Evolutionary conservation across 2,888 invertebrate genomes (phyloP), one percentile per base, ranked within the genome.

Genomic region (Apotomis capreana): DNA sequence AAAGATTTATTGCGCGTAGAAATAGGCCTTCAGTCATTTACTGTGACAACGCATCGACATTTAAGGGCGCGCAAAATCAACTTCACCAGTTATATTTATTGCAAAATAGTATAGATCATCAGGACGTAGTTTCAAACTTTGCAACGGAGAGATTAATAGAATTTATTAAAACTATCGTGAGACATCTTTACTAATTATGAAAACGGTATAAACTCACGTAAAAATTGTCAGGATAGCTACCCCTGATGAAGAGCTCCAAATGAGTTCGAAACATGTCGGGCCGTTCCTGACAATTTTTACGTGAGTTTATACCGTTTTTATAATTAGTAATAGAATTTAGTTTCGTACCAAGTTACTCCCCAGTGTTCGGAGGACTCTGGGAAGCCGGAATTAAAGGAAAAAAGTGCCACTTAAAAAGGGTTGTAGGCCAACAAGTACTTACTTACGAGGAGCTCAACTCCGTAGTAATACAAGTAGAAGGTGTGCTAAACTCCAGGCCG

Each of bases 401-500:
- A 12, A 73, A 73, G 13, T 44, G 65, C 26, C 73, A 73, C 5
- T 60, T 69, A 10, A 46, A 51, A 12, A 46, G 69, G 9, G 58
- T 73, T 5, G 60, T 73, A 54, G 73, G 73, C 8, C 55, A 65
- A 3, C 37, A 10, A 3, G 15, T 46, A 12, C 46, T 69, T 5
- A 12, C 46, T 64, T 5, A 65, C 13, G 73, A 73, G 10, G 44
- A 69, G 15, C 61, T 73, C 10, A 55, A 69, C 8, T 61, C 73
- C 0, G 62, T 69, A 3, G 36, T 61, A 3, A 49, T 61, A 8
- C 54, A 73, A 40, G 61, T 73, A 13, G 73, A 73, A 52, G 65
- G 57, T 13, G 15, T 73, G 6, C 12, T 73, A 3, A 73, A 73
- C 44, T 73, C 73, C 6, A 26, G 73, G 4, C 65, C 73, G 3